phyloP scores from a whole-genome alignment of 2,888 invertebrate species.

The Eupsilia transversa region DNA sequence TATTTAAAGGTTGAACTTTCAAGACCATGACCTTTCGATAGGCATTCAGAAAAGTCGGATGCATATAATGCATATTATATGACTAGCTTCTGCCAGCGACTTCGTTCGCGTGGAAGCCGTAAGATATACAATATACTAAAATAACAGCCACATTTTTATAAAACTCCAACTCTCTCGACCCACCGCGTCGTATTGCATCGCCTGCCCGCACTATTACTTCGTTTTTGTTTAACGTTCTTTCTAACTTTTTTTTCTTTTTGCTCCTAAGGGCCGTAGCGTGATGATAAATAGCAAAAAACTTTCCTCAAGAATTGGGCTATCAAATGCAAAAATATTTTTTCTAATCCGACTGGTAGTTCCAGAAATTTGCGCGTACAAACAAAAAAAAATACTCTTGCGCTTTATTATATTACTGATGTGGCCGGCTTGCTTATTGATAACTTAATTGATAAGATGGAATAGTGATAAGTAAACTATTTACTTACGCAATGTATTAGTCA shows the following conservation, averaged over 20 bases:
- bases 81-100: not conserved
- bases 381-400: not conserved
- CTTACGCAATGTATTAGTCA: not conserved
- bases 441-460: too few relatives aligned
- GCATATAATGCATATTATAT: conserved; percentile 9
- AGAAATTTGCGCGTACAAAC: not conserved
- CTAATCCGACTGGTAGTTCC: not conserved
- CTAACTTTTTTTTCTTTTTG: not conserved
- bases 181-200: too few relatives aligned
- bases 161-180: too few relatives aligned
- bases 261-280: not conserved
- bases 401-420: not conserved
- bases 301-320: not conserved
- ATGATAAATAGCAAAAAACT: not conserved
- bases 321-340: not conserved
- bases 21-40: conserved; percentile 6
- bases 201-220: too few relatives aligned
- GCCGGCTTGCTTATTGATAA: not conserved
- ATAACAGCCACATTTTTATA: not conserved
- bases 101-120: not conserved
- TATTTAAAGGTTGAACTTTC: conserved; percentile 25
- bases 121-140: not conserved
- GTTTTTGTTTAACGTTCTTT: not conserved
- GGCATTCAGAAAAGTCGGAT: conserved; percentile 3
- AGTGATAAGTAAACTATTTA: not conserved